Evolutionary conservation across 2,888 invertebrate genomes (phyloP).

Genomic region (Fragum sueziense): DNA sequence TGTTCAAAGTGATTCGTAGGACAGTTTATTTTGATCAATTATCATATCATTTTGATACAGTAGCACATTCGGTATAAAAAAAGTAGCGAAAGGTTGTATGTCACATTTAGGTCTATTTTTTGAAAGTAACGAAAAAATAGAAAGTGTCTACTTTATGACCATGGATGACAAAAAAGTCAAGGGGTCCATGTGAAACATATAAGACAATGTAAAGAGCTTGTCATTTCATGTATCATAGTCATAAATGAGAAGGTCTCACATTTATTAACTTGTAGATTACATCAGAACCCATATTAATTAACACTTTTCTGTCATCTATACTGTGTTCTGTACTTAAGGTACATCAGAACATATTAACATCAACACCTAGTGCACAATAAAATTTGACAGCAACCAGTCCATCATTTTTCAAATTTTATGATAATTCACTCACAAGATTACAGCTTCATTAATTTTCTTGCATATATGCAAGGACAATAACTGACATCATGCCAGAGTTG

Average conservation of each 20-base stretch:
- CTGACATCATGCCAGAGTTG: too few species aligned
- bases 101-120: too few species aligned
- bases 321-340: not conserved
- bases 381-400: not conserved
- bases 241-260: constrained; percentile 18
- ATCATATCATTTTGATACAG: too few species aligned
- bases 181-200: not conserved
- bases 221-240: constrained; percentile 17
- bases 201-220: not conserved
- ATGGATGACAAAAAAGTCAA: not conserved
- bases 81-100: too few species aligned
- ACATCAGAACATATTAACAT: constrained; percentile 8
- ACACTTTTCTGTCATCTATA: constrained; percentile 2
- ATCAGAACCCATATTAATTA: constrained; percentile 20
- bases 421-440: too few species aligned
- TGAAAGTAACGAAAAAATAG: too few species aligned
- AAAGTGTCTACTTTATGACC: too few species aligned
- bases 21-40: too few species aligned
- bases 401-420: not conserved
- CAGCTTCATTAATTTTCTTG: too few species aligned
- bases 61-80: too few species aligned
- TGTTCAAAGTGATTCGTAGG: too few species aligned
- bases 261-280: constrained; percentile 18
- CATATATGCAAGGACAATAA: too few species aligned
- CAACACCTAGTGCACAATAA: constrained; percentile 6